These are phyloP conservation scores for Zosterops borbonicus DNA, from an alignment of 2,113 vertebrate genomes.

Conservation along the genomic window DNA sequence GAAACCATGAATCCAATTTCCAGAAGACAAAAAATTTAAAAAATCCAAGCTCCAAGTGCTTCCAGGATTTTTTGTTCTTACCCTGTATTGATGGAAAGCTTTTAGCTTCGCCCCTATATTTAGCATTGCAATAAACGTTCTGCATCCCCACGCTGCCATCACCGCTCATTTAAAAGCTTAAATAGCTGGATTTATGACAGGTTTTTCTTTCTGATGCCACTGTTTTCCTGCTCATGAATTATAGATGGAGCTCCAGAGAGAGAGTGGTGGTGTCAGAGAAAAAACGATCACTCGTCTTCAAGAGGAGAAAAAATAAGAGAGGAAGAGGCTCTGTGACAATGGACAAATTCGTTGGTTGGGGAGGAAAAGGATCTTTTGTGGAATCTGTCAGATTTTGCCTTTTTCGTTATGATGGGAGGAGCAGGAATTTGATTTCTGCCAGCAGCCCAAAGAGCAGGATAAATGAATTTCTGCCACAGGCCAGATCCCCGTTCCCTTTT, in stretches of 20 bases:
- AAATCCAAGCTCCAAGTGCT: background rate
- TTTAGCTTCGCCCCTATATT: background rate
- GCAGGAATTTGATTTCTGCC: background rate
- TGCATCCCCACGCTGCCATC: background rate
- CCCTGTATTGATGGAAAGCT: background rate
- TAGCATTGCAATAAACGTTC: background rate
- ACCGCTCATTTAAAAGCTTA: background rate
- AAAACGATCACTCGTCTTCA: background rate
- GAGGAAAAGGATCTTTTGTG: background rate
- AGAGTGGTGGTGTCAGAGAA: background rate
- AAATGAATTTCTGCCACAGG: background rate
- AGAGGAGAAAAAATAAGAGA: background rate
- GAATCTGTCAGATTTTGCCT: background rate
- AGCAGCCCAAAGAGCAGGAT: background rate
- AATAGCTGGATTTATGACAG: slow-evolving; percentile 11
- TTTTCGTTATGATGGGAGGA: background rate
- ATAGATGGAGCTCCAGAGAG: background rate
- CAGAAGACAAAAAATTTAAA: background rate
- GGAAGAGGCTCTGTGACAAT: background rate
- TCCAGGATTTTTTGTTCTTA: background rate
- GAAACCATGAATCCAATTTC: background rate
- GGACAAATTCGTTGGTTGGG: background rate
- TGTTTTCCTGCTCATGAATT: slow-evolving; percentile 22
- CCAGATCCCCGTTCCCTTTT: background rate
- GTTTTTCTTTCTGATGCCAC: slow-evolving; percentile 11